Evolutionary conservation across 2,113 vertebrate species (phyloP).

Genomic region (Aegotheles bennettii): DNA sequence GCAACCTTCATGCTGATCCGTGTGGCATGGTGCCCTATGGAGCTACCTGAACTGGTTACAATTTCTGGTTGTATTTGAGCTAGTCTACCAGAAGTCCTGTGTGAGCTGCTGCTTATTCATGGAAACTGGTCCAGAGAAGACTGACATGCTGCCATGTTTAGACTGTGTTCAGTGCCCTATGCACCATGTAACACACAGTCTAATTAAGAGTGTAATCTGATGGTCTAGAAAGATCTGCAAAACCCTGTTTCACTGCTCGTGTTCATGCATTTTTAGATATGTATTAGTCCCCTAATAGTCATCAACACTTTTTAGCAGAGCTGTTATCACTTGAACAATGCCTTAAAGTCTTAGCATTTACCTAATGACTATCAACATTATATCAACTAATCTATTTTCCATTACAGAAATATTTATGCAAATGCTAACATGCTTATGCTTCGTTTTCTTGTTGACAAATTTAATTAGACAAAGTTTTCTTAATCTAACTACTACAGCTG

Average conservation of each 20-base stretch:
- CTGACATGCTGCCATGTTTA: rapidly evolving
- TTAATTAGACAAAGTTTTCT: background rate
- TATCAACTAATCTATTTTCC: background rate
- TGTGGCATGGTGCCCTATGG: rapidly evolving
- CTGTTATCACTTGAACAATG: background rate
- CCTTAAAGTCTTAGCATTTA: background rate
- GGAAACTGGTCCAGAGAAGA: background rate
- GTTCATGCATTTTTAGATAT: background rate
- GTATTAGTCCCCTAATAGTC: background rate
- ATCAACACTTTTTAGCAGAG: background rate
- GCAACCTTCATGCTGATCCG: background rate
- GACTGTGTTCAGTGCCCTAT: background rate
- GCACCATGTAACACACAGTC: rapidly evolving
- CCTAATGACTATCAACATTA: background rate
- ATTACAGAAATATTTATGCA: background rate
- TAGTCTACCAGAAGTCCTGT: background rate
- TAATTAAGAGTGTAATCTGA: background rate
- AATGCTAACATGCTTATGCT: background rate
- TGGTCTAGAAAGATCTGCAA: background rate
- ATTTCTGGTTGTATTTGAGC: background rate
- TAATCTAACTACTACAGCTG: background rate
- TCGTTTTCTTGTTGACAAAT: background rate
- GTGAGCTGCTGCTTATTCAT: background rate
- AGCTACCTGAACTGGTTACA: background rate
- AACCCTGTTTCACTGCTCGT: background rate